Conservation (phyloP, 2,113 vertebrate species). For the Megaptera novaeangliae region DNA sequence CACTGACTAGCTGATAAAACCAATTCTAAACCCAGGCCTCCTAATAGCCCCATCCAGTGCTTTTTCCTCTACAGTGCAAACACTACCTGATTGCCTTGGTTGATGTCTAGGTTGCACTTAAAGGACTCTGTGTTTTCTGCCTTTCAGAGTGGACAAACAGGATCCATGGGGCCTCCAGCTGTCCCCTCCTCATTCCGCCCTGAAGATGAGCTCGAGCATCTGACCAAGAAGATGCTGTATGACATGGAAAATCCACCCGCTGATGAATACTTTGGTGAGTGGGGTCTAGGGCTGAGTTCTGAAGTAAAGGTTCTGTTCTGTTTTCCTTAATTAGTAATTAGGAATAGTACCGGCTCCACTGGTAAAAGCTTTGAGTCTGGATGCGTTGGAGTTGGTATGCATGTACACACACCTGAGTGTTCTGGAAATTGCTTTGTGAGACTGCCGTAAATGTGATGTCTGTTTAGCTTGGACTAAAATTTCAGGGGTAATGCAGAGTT, state of each 20-base stretch:
- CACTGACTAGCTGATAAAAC: neutral
- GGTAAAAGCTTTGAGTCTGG: neutral
- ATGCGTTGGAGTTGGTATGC: neutral
- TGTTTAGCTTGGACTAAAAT: neutral
- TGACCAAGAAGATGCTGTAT: constrained; percentile 99
- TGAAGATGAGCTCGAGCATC: constrained; percentile 95
- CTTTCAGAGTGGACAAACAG: constrained; percentile 76
- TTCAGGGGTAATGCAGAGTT: neutral
- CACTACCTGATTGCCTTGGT: neutral
- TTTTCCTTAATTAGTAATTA: neutral
- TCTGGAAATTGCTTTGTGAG: neutral
- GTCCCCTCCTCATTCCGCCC: constrained; percentile 83
- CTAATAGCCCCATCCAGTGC: neutral
- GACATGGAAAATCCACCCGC: constrained; percentile 98
- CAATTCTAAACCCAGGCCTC: neutral
- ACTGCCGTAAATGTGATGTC: neutral
- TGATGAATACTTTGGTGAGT: constrained; percentile 96
- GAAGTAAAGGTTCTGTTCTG: neutral
- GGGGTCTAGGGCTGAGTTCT: neutral
- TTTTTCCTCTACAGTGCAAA: neutral
- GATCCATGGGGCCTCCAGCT: constrained; percentile 68
- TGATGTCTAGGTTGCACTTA: neutral
- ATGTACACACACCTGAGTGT: neutral
- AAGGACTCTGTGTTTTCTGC: neutral
- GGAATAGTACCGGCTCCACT: neutral